Evolutionary conservation across 1,140 invertebrate species (phyloP), one percentile per base, ranked within the genome.

Genomic region (Drosophila punjabiensis): DNA sequence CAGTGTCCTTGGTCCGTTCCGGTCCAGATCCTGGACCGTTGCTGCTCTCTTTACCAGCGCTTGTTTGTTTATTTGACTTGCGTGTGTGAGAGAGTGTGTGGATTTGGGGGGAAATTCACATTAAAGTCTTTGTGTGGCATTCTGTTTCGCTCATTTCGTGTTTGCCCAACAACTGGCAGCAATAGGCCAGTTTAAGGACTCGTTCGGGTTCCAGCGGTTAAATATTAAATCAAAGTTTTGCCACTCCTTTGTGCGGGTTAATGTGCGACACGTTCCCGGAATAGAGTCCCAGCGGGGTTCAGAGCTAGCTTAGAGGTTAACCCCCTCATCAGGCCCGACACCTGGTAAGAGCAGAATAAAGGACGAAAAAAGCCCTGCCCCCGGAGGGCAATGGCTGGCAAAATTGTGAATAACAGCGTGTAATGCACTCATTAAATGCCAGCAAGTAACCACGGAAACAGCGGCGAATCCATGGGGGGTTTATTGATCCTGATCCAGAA

Each of bases 401-500:
- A 88, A 88, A 88, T 88, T 91, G 84, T 87, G 81, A 79, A 81
- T 76, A 92, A 85, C 76, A 91, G 76, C 79, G 79, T 80, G 82
- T 83, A 92, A 89, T 91, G 82, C 79, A 74, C 83, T 88, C 80
- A 88, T 88, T 88, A 87, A 77, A 73, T 76, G 67, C 58, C 79
- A 66, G 71, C 69, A 84, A 62, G 48, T 47, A 65, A 74, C 32
- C 43, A 28, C 43, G 58, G 39, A n/a, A 28, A 39, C 59, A 64
- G 59, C 3, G 16, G 10, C 32, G 39, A 64, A 5, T 55, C 58
- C 52, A 52, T 50, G 68, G 48, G 65, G 64, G 14, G 24, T 32
- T 37, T 47, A 48, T 68, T 48, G 52, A 76, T 53, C 28, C 96
- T 96, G 0, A 97, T 98, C 20, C 18, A 4, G 5, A 4, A 16